Evolutionary conservation across 2,797 vertebrate genomes (phyloP).

Genomic region (Channa striata): DNA sequence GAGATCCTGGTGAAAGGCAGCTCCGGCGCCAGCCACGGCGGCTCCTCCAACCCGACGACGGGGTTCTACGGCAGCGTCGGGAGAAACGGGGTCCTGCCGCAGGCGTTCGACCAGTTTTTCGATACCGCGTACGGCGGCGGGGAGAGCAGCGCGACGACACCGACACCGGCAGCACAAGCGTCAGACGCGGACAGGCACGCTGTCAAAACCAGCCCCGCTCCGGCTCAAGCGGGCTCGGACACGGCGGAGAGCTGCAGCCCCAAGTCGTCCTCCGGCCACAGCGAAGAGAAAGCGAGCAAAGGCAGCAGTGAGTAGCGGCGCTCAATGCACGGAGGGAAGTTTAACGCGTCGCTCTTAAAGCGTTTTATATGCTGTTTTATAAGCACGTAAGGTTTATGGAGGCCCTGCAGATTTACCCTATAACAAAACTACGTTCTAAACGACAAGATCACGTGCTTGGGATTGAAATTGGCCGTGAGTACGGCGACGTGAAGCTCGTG

Average conservation of each 20-base stretch:
- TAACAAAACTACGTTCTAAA: constrained; percentile 99
- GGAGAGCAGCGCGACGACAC: constrained; percentile 82
- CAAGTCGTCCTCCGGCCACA: constrained; percentile 94
- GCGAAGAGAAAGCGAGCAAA: constrained; percentile 93
- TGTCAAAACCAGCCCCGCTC: constrained; percentile 82
- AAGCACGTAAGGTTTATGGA: constrained; percentile 99
- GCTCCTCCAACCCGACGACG: constrained; percentile 88
- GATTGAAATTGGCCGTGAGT: constrained; percentile 99
- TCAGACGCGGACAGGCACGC: constrained; percentile 86
- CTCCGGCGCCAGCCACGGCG: constrained; percentile 88
- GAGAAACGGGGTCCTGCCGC: constrained; percentile 96
- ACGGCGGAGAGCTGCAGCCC: constrained; percentile 92
- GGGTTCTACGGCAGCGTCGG: constrained; percentile 94
- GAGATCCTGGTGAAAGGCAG: constrained; percentile 94
- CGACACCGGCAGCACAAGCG: constrained; percentile 84
- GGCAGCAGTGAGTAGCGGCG: constrained; percentile 90
- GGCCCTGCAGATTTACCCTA: constrained; percentile 95
- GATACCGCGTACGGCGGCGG: constrained; percentile 93
- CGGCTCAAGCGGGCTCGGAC: constrained; percentile 85
- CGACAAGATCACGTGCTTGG: constrained; percentile 97
- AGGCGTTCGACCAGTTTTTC: constrained; percentile 99
- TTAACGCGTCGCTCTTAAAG: constrained; percentile 94
- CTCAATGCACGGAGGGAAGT: constrained; percentile 84
- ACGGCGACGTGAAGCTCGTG: constrained; percentile 86
- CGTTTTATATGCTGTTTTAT: constrained; percentile 99